Percentiles rank a stretch among this genome's conserved stretches.
phyloP scores from a whole-genome alignment of 2,113 vertebrate species.

The Apeltes quadracus region DNA sequence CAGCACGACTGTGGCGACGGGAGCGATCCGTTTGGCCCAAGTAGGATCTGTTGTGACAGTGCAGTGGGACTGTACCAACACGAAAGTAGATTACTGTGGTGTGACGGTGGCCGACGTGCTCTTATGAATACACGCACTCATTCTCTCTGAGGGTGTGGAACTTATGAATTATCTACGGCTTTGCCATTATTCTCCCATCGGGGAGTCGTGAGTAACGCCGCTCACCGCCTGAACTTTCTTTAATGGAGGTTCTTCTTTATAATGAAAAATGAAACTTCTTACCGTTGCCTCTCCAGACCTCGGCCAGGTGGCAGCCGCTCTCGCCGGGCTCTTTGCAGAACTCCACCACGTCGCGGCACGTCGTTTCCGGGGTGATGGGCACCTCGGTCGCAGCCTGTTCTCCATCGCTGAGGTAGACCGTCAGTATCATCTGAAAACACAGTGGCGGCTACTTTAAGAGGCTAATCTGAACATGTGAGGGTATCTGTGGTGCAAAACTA shows the following conservation, averaged over 20 bases:
- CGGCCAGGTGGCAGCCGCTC: slow-evolving; percentile 95
- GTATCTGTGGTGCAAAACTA: neutral
- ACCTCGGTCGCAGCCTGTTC: slow-evolving; percentile 96
- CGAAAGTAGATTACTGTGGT: neutral
- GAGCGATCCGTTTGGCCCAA: slow-evolving; percentile 21
- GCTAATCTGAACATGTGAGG: neutral
- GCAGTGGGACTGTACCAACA: slow-evolving; percentile 28
- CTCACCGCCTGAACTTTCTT: slow-evolving; percentile 1
- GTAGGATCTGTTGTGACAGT: slow-evolving; percentile 63
- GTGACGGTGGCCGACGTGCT: neutral
- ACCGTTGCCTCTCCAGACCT: slow-evolving; percentile 98
- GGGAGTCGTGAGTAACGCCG: neutral
- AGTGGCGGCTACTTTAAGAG: neutral
- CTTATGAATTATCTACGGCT: neutral
- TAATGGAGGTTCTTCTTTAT: slow-evolving; percentile 15
- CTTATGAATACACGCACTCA: neutral
- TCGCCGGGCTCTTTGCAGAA: slow-evolving; percentile 99
- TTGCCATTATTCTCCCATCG: neutral
- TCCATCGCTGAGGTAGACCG: slow-evolving; percentile 97
- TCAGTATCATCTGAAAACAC: slow-evolving; percentile 92
- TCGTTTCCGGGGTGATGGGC: slow-evolving; percentile 97
- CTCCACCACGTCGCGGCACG: slow-evolving; percentile 95
- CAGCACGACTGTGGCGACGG: slow-evolving; percentile 36
- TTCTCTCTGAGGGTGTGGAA: neutral
- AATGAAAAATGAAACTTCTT: slow-evolving; percentile 64